Evolutionary conservation across 1,140 invertebrate genomes (phyloP).

Genomic region (Portunus trituberculatus): DNA sequence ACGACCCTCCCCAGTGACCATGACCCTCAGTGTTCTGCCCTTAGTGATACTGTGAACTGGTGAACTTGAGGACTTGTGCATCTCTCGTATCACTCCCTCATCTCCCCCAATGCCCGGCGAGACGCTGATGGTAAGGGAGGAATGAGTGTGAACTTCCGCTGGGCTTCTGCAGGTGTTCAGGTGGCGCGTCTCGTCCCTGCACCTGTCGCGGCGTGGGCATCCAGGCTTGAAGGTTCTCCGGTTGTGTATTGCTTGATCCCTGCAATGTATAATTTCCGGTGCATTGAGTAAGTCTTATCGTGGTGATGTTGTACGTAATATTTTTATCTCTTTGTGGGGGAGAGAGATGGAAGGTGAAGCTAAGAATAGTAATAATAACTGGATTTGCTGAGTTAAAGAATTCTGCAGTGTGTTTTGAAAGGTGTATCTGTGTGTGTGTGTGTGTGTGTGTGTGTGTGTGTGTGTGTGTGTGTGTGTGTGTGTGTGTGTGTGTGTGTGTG

Average conservation of each 20-base stretch:
- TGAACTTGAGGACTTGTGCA: too few relatives aligned
- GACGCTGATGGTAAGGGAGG: neutral
- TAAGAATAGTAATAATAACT: neutral
- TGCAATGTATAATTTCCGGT: conserved; percentile 68
- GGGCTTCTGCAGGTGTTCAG: neutral
- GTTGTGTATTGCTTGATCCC: conserved; percentile 28
- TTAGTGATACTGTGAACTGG: too few relatives aligned
- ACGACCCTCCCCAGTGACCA: too few relatives aligned
- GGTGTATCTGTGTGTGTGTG: too few relatives aligned
- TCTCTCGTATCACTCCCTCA: neutral
- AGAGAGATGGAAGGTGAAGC: neutral
- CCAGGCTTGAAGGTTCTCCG: neutral
- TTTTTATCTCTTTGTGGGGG: conserved; percentile 60
- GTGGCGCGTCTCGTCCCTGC: neutral
- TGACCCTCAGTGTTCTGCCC: too few relatives aligned
- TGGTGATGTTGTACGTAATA: conserved; percentile 50
- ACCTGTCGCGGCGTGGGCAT: neutral
- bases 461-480: neutral
- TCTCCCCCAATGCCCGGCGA: neutral
- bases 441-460: conserved; percentile 47
- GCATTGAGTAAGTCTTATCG: conserved; percentile 70
- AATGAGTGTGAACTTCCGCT: neutral
- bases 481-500: too few relatives aligned
- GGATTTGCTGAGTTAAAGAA: neutral
- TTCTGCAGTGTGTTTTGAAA: neutral